These are phyloP conservation scores for Eledona agricola DNA, from an alignment of 2,888 invertebrate genomes.

Conservation along the genomic window DNA sequence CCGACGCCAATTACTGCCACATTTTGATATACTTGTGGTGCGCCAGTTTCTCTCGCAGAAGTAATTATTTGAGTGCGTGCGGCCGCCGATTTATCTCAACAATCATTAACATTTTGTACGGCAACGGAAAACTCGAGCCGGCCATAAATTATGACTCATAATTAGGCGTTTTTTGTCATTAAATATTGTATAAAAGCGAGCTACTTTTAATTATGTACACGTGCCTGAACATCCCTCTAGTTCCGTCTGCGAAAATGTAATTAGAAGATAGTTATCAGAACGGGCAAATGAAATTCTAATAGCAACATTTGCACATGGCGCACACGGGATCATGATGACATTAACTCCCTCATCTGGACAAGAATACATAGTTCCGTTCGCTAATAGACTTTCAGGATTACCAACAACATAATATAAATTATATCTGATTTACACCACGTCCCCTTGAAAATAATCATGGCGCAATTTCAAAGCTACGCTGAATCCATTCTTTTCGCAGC, in stretches of 20 bases:
- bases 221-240: slow-evolving; percentile 22
- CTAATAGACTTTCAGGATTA: slow-evolving; percentile 40
- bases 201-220: slow-evolving; percentile 14
- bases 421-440: slow-evolving; percentile 37
- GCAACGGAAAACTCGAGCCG: slow-evolving; percentile 32
- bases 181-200: background rate
- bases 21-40: slow-evolving; percentile 21
- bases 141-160: slow-evolving; percentile 35
- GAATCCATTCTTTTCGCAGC: slow-evolving; percentile 21
- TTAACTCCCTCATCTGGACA: slow-evolving; percentile 38
- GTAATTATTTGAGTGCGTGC: slow-evolving; percentile 38
- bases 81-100: slow-evolving; percentile 35
- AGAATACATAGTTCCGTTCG: slow-evolving; percentile 38
- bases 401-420: slow-evolving; percentile 32
- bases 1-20: slow-evolving; percentile 38
- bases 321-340: slow-evolving; percentile 32
- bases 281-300: slow-evolving; percentile 37
- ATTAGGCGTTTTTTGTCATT: too few species aligned
- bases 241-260: slow-evolving; percentile 34
- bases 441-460: slow-evolving; percentile 26
- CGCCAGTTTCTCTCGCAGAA: slow-evolving; percentile 22
- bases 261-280: slow-evolving; percentile 37
- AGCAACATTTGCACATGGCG: slow-evolving; percentile 34
- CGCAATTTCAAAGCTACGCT: slow-evolving; percentile 19
- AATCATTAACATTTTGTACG: slow-evolving; percentile 38